A percentile compares a stretch with the other conserved stretches of the same genome.
Conservation (phyloP, 2,888 invertebrate genomes). For the Cacoxenus indagator region DNA sequence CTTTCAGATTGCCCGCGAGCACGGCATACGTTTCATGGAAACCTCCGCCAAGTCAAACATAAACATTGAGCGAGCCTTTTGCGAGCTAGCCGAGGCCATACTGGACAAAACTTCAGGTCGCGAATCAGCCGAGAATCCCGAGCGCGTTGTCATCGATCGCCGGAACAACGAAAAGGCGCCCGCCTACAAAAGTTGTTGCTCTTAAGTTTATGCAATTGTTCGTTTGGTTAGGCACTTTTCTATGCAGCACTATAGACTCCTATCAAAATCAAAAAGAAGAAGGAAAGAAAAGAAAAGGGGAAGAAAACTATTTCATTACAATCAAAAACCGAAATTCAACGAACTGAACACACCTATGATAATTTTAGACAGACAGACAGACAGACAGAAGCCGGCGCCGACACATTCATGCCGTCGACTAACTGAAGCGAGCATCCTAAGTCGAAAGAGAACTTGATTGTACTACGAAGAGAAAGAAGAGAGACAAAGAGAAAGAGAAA, state of each 20-base stretch:
- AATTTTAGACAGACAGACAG: too few relatives aligned
- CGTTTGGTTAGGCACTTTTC: conserved; percentile 34
- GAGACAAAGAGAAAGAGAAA: conserved; percentile 6
- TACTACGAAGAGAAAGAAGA: not conserved
- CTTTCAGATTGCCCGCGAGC: conserved; percentile 92
- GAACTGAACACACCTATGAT: too few relatives aligned
- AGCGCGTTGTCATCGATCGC: conserved; percentile 81
- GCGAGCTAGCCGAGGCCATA: conserved; percentile 94
- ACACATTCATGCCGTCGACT: too few relatives aligned
- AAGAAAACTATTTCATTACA: too few relatives aligned
- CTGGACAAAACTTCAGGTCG: conserved; percentile 90
- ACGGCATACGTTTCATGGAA: conserved; percentile 96
- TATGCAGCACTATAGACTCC: too few relatives aligned
- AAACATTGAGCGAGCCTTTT: conserved; percentile 96
- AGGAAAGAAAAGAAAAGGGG: too few relatives aligned
- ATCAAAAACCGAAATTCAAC: too few relatives aligned
- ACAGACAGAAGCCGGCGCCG: too few relatives aligned
- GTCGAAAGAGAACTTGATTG: too few relatives aligned
- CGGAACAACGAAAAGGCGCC: conserved; percentile 72
- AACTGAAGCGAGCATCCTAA: too few relatives aligned
- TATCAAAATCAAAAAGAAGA: too few relatives aligned
- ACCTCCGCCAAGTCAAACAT: conserved; percentile 97
- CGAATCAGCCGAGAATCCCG: conserved; percentile 83
- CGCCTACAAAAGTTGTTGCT: conserved; percentile 70
- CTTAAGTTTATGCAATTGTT: conserved; percentile 55